Evolutionary conservation across 2,888 invertebrate species (phyloP).

Genomic region (Lingula anatina): DNA sequence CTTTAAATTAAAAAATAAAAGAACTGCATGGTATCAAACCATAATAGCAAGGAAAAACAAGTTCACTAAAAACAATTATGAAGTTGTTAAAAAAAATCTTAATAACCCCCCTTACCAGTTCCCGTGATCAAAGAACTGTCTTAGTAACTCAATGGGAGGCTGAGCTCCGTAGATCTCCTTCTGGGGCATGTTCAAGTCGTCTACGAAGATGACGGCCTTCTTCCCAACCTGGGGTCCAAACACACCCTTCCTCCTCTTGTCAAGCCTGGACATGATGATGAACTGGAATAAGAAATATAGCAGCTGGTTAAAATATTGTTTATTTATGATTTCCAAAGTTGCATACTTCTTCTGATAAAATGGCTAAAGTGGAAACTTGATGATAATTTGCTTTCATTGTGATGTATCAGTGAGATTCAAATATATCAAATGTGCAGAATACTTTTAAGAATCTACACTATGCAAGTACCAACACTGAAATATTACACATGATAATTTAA

Average conservation of each 20-base stretch:
- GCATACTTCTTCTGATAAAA: too few species aligned
- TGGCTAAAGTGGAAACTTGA: too few species aligned
- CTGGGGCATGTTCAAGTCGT: conserved; percentile 83
- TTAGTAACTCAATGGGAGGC: conserved; percentile 76
- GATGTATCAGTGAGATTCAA: too few species aligned
- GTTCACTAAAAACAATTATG: conserved; percentile 11
- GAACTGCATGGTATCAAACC: background rate
- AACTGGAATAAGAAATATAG: conserved; percentile 35
- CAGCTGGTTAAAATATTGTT: too few species aligned
- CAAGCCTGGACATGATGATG: conserved; percentile 54
- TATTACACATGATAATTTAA: too few species aligned
- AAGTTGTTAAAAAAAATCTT: too few species aligned
- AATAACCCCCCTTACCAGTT: too few species aligned
- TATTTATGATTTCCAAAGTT: too few species aligned
- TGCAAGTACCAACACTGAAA: too few species aligned
- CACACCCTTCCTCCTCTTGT: conserved; percentile 62
- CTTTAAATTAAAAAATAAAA: background rate
- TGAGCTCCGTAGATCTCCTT: conserved; percentile 80
- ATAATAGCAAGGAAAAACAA: background rate
- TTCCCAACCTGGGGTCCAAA: conserved; percentile 75
- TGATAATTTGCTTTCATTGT: too few species aligned
- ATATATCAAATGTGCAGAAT: too few species aligned
- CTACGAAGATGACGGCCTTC: conserved; percentile 75
- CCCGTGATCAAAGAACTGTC: conserved; percentile 78
- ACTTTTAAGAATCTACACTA: too few species aligned